A percentile compares a stretch with the other conserved stretches of the same genome.
phyloP scores from a whole-genome alignment of 1,140 invertebrate species.

The Drosophila watanabei region DNA sequence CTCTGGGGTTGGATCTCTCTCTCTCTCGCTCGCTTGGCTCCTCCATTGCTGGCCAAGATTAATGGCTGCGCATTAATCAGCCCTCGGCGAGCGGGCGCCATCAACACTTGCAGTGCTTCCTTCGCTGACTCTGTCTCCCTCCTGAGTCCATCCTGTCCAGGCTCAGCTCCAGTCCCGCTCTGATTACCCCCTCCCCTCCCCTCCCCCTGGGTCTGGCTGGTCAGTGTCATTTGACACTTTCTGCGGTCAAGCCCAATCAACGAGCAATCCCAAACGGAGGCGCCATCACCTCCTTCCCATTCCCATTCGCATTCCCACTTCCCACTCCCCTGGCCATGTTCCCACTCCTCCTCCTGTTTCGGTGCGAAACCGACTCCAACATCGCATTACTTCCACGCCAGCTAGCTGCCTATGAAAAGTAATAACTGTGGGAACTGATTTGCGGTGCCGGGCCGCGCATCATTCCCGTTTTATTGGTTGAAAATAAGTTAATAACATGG shows the following conservation, averaged over 20 bases:
- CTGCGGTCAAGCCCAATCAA: conserved; percentile 69
- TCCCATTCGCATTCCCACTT: neutral
- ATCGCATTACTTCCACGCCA: conserved; percentile 80
- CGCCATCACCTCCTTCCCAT: conserved; percentile 52
- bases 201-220: neutral
- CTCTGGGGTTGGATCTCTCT: neutral
- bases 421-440: conserved; percentile 83
- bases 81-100: conserved; percentile 56
- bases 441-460: conserved; percentile 52
- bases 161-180: neutral
- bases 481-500: conserved; percentile 85
- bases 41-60: conserved; percentile 59
- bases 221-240: conserved; percentile 77
- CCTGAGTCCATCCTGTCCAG: neutral
- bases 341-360: neutral
- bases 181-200: conserved; percentile 2
- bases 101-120: conserved; percentile 72
- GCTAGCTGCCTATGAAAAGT: conserved; percentile 79
- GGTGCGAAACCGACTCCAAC: conserved; percentile 28
- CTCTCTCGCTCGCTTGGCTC: neutral
- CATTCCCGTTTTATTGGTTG: conserved; percentile 84
- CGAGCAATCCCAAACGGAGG: conserved; percentile 68
- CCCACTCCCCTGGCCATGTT: no score
- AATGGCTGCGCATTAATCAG: conserved; percentile 77
- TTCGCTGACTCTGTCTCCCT: neutral